phyloP scores from a whole-genome alignment of 2,888 invertebrate species.

The Campaea margaritaria region DNA sequence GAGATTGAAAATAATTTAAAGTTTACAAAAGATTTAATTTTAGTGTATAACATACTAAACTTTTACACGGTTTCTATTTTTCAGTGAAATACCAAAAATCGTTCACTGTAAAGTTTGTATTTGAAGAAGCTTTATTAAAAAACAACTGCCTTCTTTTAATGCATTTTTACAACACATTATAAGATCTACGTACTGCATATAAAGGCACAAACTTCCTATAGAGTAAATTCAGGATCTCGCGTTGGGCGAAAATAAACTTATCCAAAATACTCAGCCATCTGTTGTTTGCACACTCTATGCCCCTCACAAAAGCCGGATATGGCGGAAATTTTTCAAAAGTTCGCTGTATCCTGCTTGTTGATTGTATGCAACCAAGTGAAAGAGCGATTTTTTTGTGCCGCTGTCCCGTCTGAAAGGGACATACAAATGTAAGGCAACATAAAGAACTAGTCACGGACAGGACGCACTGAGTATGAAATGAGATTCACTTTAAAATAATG shows the following conservation, averaged over 20 bases:
- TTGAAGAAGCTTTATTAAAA: no score
- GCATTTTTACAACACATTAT: no score
- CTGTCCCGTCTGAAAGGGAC: slow-evolving; percentile 53
- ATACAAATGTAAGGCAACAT: slow-evolving; percentile 39
- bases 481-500: slow-evolving; percentile 27
- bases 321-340: slow-evolving; percentile 81
- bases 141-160: no score
- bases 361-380: slow-evolving; percentile 82
- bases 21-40: no score
- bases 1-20: no score
- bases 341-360: slow-evolving; percentile 75
- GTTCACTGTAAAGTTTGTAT: no score
- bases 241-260: background rate
- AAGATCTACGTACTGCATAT: no score
- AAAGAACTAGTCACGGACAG: slow-evolving; percentile 49
- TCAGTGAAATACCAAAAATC: no score
- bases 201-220: no score
- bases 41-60: no score
- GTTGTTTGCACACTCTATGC: slow-evolving; percentile 56
- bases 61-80: no score
- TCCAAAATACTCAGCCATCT: slow-evolving; percentile 12
- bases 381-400: slow-evolving; percentile 66
- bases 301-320: slow-evolving; percentile 70
- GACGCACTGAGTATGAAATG: slow-evolving; percentile 26
- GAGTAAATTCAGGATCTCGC: background rate